phyloP scores from a whole-genome alignment of 1,140 invertebrate genomes.

The Drosophila pruinosa region DNA sequence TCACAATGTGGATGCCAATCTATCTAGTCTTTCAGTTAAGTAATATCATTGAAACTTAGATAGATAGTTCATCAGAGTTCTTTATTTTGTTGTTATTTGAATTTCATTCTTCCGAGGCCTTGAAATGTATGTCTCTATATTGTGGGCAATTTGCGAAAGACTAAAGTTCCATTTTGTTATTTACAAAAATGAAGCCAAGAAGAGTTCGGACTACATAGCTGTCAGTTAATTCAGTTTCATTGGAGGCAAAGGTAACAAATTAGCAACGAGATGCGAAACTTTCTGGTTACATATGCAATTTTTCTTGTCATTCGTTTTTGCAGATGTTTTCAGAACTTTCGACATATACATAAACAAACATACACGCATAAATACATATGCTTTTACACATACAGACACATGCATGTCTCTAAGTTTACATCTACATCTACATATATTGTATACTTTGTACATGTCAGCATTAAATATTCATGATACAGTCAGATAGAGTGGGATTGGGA shows the following conservation, averaged over 20 bases:
- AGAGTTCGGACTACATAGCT: not conserved
- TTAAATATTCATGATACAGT: constrained; percentile 75
- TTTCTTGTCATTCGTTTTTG: constrained; percentile 59
- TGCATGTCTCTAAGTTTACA: constrained; percentile 44
- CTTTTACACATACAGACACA: not conserved
- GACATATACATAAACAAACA: constrained; percentile 27
- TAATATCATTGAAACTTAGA: no score
- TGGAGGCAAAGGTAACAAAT: constrained; percentile 43
- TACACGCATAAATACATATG: not conserved
- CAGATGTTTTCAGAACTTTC: constrained; percentile 38
- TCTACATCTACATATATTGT: constrained; percentile 54
- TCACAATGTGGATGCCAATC: no score
- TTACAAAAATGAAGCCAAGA: not conserved
- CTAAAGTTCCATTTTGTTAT: not conserved
- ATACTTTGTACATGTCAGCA: constrained; percentile 76
- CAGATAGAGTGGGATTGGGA: constrained; percentile 2
- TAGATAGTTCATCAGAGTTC: no score
- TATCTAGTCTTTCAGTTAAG: no score
- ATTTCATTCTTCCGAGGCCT: no score
- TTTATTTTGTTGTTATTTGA: no score
- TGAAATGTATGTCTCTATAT: no score
- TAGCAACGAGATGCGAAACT: constrained; percentile 38
- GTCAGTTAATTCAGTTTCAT: constrained; percentile 27
- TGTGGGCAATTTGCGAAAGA: no score
- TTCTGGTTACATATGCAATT: constrained; percentile 66